These are phyloP conservation scores for Orgyia antiqua DNA, from an alignment of 2,888 invertebrate species.

Conservation along the genomic window DNA sequence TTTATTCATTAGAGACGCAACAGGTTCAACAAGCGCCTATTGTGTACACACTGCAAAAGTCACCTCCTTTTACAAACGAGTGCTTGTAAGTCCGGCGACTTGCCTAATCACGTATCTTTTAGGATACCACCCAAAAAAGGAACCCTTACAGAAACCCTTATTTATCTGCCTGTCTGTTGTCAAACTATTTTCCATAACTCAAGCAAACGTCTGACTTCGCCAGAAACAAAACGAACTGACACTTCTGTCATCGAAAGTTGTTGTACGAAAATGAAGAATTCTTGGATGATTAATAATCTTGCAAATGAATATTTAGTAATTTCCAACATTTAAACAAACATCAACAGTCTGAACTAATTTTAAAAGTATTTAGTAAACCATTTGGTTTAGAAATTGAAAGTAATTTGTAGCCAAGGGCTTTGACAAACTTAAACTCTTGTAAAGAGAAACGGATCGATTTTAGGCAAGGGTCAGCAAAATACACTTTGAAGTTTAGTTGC, in stretches of 20 bases:
- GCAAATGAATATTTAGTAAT: neutral
- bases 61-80: slow-evolving; percentile 6
- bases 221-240: too few relatives aligned
- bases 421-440: slow-evolving; percentile 6
- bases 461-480: neutral
- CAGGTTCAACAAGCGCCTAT: slow-evolving; percentile 20
- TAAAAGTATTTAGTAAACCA: slow-evolving; percentile 12
- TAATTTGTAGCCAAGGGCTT: slow-evolving; percentile 14
- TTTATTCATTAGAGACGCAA: slow-evolving; percentile 26
- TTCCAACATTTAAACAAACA: neutral
- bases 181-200: too few relatives aligned
- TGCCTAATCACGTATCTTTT: too few relatives aligned
- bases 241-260: too few relatives aligned
- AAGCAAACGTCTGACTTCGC: too few relatives aligned
- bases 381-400: slow-evolving; percentile 11
- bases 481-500: slow-evolving; percentile 4
- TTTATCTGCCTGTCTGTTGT: too few relatives aligned
- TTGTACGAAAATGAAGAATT: too few relatives aligned
- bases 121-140: too few relatives aligned
- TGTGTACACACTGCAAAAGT: slow-evolving; percentile 12
- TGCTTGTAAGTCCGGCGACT: too few relatives aligned
- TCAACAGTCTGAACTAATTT: too few relatives aligned
- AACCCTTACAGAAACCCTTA: too few relatives aligned
- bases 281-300: neutral
- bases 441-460: slow-evolving; percentile 7